These are phyloP conservation scores for Hipparchia sbordonii DNA, from an alignment of 2,888 invertebrate genomes.

Conservation along the genomic window DNA sequence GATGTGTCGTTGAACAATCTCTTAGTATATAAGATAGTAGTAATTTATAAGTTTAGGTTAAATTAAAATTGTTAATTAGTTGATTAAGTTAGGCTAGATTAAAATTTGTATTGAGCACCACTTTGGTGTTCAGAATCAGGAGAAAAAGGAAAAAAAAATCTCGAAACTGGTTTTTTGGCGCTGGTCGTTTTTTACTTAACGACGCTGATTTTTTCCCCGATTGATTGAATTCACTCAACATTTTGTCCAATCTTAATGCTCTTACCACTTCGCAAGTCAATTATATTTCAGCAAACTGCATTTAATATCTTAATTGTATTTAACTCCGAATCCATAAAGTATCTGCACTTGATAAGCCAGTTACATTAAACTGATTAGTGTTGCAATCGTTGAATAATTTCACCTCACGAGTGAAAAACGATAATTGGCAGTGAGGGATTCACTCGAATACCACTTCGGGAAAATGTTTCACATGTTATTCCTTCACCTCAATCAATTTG, in stretches of 20 bases:
- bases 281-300: background rate
- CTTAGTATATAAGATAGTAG: too few species aligned
- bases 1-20: too few species aligned
- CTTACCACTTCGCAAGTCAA: background rate
- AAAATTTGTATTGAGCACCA: too few species aligned
- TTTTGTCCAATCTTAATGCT: background rate
- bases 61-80: too few species aligned
- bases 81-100: too few species aligned
- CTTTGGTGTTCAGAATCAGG: too few species aligned
- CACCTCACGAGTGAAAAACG: constrained; percentile 16
- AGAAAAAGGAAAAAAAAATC: too few species aligned
- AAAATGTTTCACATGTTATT: constrained; percentile 1
- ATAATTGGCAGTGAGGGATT: constrained; percentile 18
- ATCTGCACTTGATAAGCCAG: background rate
- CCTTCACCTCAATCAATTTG: constrained; percentile 8
- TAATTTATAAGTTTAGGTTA: too few species aligned
- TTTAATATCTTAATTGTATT: background rate
- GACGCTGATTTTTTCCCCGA: too few species aligned
- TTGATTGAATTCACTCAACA: background rate
- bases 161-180: too few species aligned
- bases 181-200: too few species aligned
- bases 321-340: background rate
- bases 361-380: constrained; percentile 7
- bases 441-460: constrained; percentile 25
- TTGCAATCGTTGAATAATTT: constrained; percentile 1